Conservation (phyloP, 2,113 vertebrate genomes). For the Leucopsar rothschildi region DNA sequence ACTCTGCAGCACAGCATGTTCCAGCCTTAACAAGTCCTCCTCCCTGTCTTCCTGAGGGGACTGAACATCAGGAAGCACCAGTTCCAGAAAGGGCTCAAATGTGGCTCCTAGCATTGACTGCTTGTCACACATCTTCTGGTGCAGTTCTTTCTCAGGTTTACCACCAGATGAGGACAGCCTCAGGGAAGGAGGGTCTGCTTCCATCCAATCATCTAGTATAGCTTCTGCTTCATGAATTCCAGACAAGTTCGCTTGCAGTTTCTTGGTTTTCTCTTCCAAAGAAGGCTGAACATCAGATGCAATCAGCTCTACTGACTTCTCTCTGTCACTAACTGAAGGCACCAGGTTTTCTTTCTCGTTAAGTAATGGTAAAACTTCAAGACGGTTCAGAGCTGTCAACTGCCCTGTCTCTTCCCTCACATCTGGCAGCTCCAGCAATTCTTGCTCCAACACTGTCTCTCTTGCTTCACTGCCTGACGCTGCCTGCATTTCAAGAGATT, state of each 20-base stretch:
- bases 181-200: background rate
- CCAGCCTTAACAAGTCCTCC: background rate
- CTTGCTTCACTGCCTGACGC: background rate
- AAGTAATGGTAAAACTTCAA: background rate
- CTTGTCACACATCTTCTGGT: background rate
- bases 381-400: background rate
- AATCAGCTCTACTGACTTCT: background rate
- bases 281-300: background rate
- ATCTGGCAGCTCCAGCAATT: background rate
- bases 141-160: conserved; percentile 4
- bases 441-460: background rate
- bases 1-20: background rate
- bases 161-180: background rate
- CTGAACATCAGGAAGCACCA: background rate
- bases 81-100: background rate
- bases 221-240: conserved; percentile 1
- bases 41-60: background rate
- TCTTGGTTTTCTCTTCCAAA: background rate
- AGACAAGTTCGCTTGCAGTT: background rate
- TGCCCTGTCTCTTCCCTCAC: background rate
- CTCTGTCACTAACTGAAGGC: background rate
- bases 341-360: background rate
- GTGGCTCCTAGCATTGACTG: background rate
- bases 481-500: background rate
- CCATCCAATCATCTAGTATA: background rate